phyloP scores from a whole-genome alignment of 1,140 invertebrate species.

The Phymastichus coffea region DNA sequence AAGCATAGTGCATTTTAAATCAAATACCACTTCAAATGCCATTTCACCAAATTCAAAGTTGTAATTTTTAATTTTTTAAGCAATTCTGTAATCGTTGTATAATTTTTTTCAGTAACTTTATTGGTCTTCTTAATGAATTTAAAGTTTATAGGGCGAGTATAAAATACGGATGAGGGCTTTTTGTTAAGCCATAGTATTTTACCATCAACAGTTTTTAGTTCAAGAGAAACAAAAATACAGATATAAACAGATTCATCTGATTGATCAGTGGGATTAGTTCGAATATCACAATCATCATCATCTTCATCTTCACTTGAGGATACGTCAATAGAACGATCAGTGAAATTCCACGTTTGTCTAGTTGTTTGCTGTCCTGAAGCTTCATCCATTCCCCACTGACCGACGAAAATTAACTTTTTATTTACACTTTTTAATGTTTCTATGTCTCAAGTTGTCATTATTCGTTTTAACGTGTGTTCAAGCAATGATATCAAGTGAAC shows the following conservation, averaged over 20 bases:
- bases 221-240: background rate
- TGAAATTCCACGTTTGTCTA: background rate
- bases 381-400: background rate
- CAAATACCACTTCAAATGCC: background rate
- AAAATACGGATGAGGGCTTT: background rate
- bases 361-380: background rate
- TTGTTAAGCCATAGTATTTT: background rate
- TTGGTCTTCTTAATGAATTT: background rate
- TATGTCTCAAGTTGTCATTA: background rate
- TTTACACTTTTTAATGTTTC: background rate
- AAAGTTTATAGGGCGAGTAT: background rate
- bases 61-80: background rate
- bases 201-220: background rate
- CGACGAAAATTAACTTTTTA: background rate
- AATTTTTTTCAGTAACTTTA: background rate
- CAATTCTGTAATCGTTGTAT: background rate
- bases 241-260: background rate
- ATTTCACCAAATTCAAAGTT: background rate
- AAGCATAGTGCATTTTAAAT: slow-evolving; percentile 1
- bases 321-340: background rate
- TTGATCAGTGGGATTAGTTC: background rate
- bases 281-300: background rate
- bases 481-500: background rate
- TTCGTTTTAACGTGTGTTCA: background rate
- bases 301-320: background rate